phyloP scores from a whole-genome alignment of 2,797 vertebrate species.

The Diglossa cyanea region DNA sequence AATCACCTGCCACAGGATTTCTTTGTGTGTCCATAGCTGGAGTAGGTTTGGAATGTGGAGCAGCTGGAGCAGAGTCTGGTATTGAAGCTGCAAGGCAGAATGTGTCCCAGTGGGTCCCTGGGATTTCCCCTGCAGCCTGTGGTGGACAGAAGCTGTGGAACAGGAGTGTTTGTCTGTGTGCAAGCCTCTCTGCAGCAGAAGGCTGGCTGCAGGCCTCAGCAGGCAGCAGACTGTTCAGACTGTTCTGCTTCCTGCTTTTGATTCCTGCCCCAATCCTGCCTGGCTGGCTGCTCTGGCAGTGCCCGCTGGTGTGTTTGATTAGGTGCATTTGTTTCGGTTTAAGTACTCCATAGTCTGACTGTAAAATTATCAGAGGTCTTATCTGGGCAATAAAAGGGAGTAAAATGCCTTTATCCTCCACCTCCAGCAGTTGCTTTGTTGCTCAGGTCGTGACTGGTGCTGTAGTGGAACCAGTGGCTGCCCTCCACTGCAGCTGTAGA shows the following conservation, averaged over 20 bases:
- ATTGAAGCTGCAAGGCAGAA: background rate
- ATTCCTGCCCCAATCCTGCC: background rate
- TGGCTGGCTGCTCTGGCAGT: background rate
- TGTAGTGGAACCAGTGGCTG: background rate
- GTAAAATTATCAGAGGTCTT: background rate
- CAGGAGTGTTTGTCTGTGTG: background rate
- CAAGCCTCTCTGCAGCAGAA: background rate
- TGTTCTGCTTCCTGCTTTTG: background rate
- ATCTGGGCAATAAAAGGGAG: background rate
- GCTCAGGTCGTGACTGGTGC: background rate
- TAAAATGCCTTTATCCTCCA: background rate
- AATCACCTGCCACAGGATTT: background rate
- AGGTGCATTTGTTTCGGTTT: conserved; percentile 21
- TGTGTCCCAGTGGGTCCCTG: background rate
- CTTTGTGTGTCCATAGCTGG: background rate
- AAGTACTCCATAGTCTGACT: background rate
- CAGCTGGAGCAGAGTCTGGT: background rate
- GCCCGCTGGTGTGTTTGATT: background rate
- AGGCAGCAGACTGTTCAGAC: background rate
- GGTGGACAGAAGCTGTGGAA: background rate
- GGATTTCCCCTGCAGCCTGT: background rate
- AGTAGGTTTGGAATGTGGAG: background rate
- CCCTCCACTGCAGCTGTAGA: background rate
- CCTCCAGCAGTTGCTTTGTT: background rate
- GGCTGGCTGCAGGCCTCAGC: background rate